Evolutionary conservation across 1,140 invertebrate species (phyloP).

Genomic region (Antheraea pernyi): DNA sequence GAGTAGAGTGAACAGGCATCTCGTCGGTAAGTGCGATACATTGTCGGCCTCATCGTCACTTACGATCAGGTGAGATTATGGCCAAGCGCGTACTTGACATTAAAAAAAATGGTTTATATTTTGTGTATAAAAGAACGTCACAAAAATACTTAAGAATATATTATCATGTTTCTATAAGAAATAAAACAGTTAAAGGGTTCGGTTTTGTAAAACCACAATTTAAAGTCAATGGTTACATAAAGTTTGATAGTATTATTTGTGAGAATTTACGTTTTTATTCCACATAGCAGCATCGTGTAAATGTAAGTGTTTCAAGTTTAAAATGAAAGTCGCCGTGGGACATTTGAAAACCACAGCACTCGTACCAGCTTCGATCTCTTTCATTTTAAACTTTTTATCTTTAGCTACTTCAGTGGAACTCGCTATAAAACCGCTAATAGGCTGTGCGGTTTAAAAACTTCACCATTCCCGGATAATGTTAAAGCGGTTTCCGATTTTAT

Average conservation of each 20-base stretch:
- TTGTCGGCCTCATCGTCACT: too few species aligned
- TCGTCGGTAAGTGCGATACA: too few species aligned
- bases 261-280: constrained; percentile 16
- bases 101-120: too few species aligned
- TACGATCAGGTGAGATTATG: too few species aligned
- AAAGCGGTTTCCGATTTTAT: constrained; percentile 20
- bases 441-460: constrained; percentile 49
- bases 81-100: too few species aligned
- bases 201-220: constrained; percentile 14
- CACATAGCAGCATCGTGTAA: constrained; percentile 8
- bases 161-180: not conserved
- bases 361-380: constrained; percentile 38
- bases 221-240: constrained; percentile 19
- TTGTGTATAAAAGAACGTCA: too few species aligned
- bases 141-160: too few species aligned
- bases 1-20: too few species aligned
- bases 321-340: constrained; percentile 28
- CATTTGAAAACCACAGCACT: constrained; percentile 36
- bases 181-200: not conserved
- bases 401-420: constrained; percentile 50
- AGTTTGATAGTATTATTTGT: constrained; percentile 10
- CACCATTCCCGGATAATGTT: constrained; percentile 25
- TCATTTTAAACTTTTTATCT: constrained; percentile 56
- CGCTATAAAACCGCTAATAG: constrained; percentile 63
- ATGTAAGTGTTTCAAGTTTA: constrained; percentile 24